Evolutionary conservation across 2,113 vertebrate species (phyloP).

Genomic region (Camelus dromedarius): DNA sequence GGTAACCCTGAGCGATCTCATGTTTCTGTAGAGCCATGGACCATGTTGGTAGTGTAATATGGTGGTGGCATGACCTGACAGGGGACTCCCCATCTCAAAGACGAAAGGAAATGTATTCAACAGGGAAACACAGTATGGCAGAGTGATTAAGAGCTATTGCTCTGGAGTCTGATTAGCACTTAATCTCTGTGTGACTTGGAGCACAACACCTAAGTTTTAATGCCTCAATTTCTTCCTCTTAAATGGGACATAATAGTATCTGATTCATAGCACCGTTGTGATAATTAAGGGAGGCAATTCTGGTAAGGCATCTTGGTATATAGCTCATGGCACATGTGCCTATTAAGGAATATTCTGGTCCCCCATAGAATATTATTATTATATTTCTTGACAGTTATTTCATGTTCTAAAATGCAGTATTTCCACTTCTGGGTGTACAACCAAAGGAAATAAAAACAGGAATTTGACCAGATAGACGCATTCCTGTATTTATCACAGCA

Average conservation of each 20-base stretch:
- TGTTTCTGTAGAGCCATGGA: neutral
- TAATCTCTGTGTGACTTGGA: conserved; percentile 30
- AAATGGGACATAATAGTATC: neutral
- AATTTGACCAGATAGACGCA: neutral
- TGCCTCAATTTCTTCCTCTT: neutral
- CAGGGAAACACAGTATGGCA: neutral
- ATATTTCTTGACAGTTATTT: neutral
- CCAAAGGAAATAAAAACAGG: neutral
- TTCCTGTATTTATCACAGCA: neutral
- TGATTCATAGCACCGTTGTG: neutral
- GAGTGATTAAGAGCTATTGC: neutral
- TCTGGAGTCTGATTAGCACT: neutral
- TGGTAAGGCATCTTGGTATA: neutral
- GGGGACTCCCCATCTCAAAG: neutral
- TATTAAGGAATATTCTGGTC: neutral
- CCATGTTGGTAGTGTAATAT: neutral
- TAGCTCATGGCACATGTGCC: neutral
- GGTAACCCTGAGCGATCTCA: neutral
- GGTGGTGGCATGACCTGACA: conserved; percentile 47
- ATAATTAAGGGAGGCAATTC: neutral
- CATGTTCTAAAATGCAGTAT: neutral
- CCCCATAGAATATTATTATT: neutral
- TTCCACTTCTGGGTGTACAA: neutral
- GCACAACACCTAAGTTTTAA: neutral
- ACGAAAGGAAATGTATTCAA: conserved; percentile 1